Conservation (phyloP, 2,113 vertebrate genomes). For the Xiphorhynchus elegans region DNA sequence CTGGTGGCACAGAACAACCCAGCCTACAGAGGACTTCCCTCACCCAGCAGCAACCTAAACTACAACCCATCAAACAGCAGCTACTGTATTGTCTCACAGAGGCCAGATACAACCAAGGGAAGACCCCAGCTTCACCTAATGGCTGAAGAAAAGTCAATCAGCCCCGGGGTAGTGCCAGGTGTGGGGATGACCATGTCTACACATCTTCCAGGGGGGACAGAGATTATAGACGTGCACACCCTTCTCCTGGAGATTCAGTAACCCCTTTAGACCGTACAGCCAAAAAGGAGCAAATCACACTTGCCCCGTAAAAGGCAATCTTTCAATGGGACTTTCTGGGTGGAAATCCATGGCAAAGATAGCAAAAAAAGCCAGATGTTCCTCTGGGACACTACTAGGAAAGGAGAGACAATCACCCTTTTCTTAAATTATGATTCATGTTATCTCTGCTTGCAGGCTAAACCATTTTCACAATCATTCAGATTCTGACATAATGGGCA, state of each 20-base stretch:
- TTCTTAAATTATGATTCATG: background rate
- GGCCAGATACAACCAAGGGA: background rate
- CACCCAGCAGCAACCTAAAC: background rate
- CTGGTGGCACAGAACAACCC: background rate
- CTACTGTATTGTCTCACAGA: background rate
- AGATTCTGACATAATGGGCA: background rate
- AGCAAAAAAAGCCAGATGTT: background rate
- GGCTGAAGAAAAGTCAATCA: background rate
- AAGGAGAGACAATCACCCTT: background rate
- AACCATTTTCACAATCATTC: background rate
- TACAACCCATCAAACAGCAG: background rate
- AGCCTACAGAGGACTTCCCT: background rate
- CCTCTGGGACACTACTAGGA: background rate
- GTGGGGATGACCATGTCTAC: background rate
- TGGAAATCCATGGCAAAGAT: background rate
- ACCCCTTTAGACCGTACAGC: background rate
- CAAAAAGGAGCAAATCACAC: background rate
- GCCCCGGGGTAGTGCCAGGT: background rate
- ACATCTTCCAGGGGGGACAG: background rate
- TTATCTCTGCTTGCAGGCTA: background rate
- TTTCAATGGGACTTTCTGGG: fast-evolving
- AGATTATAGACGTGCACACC: background rate
- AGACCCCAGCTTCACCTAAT: background rate
- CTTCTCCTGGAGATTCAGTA: background rate
- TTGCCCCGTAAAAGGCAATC: background rate